phyloP scores from a whole-genome alignment of 2,888 invertebrate genomes.

The Subacronicta megacephala region DNA sequence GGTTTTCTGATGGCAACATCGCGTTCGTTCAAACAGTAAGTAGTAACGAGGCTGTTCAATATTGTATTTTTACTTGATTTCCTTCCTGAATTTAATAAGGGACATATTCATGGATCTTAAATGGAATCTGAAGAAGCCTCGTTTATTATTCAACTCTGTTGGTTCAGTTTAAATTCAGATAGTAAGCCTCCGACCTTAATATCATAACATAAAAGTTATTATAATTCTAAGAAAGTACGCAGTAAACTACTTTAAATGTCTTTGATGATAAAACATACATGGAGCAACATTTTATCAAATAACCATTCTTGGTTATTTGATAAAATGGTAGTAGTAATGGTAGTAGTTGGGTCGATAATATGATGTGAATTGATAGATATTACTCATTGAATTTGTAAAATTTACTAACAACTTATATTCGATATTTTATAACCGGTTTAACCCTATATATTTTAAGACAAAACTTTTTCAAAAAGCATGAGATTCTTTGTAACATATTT shows the following conservation, averaged over 20 bases:
- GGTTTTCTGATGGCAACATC: conserved; percentile 20
- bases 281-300: conserved; percentile 45
- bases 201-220: neutral
- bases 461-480: conserved; percentile 82
- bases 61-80: too few species aligned
- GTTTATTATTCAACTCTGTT: neutral
- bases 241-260: conserved; percentile 4
- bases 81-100: too few species aligned
- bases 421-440: conserved; percentile 56
- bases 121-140: too few species aligned
- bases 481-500: conserved; percentile 78
- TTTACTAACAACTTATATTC: conserved; percentile 37
- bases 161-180: neutral
- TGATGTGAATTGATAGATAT: conserved; percentile 20
- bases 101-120: too few species aligned
- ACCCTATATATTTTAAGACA: conserved; percentile 82
- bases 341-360: conserved; percentile 14
- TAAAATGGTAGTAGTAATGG: too few species aligned
- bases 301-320: too few species aligned
- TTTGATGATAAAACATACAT: conserved; percentile 37
- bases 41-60: conserved; percentile 1
- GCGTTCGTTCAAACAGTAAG: conserved; percentile 2
- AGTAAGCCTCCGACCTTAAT: neutral
- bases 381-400: conserved; percentile 25
- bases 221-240: too few species aligned